Percentiles rank a stretch among this genome's conserved stretches.
Conservation (phyloP, 2,888 invertebrate genomes). For the Conops quadrifasciatus region DNA sequence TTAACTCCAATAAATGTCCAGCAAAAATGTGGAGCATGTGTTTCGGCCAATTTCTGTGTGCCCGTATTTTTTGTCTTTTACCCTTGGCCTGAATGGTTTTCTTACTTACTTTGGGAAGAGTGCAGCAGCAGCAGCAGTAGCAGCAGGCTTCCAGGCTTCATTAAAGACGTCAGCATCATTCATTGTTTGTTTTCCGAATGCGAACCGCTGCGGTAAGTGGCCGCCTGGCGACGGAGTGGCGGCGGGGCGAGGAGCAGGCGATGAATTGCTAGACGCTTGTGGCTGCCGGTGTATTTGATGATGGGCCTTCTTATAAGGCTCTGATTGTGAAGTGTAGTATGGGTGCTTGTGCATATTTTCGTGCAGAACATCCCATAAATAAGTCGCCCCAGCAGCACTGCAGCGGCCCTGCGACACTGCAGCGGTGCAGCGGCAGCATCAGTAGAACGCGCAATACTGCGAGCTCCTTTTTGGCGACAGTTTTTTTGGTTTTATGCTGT, state of each 20-base stretch:
- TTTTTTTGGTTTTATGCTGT: slow-evolving; percentile 47
- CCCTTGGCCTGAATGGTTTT: neutral
- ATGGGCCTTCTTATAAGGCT: slow-evolving; percentile 10
- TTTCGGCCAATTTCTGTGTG: slow-evolving; percentile 62
- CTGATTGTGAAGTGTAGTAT: neutral
- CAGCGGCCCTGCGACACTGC: neutral
- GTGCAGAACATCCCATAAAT: slow-evolving; percentile 17
- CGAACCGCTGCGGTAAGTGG: neutral
- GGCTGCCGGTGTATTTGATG: neutral
- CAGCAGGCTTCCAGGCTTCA: slow-evolving; percentile 27
- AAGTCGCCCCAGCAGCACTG: slow-evolving; percentile 19
- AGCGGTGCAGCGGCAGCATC: neutral
- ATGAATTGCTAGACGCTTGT: neutral
- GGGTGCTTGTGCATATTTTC: neutral
- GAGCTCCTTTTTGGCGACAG: too few species aligned
- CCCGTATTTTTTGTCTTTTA: slow-evolving; percentile 57
- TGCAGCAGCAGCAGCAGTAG: too few species aligned
- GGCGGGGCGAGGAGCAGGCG: neutral
- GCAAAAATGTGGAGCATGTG: slow-evolving; percentile 66
- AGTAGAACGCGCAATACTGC: too few species aligned
- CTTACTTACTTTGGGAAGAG: neutral
- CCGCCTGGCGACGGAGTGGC: neutral
- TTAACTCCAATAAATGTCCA: slow-evolving; percentile 67
- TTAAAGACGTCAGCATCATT: slow-evolving; percentile 28
- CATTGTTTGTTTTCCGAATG: slow-evolving; percentile 9